Evolutionary conservation across 1,140 invertebrate species (phyloP), one percentile per base, ranked within the genome.

Genomic region (Drosophila navojoa): DNA sequence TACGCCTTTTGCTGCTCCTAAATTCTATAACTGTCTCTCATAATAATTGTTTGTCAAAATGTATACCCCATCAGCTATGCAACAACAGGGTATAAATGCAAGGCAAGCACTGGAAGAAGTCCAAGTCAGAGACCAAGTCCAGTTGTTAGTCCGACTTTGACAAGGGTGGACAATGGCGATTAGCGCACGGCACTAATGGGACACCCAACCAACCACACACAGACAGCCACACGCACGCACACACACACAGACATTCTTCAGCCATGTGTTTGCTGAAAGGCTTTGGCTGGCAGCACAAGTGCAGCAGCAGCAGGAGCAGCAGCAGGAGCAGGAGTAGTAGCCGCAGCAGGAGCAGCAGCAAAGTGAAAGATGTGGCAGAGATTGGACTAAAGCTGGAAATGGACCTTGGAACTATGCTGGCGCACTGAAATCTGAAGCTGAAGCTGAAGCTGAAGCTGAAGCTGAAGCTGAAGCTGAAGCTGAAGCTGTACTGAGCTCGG

Each of bases 121-220:
- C 29, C 38, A 29, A 64, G 49, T 54, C 32, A 16, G 38, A 53
- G 50, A 54, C 5, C 40, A 45, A 54, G 52, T 49, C 44, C 45
- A 19, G 53, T 47, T 60, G 55, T 16, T 45, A 40, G 61, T 57
- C n/a, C 49, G 50, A 64, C 53, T 87, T 86, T 89, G 84, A 87
- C 82, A 89, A 89, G 82, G 84, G 79, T 87, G 82, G 82, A 87
- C 82, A 87, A 87, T 89, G 82, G 82, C 82, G 82, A 87, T 87
- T 87, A 87, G 82, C 82, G 82, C 79, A 74, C 71, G 79, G 76
- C 82, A 82, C 82, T 87, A 87, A 87, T 87, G 82, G 79, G 71
- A 70, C 55, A 32, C 32, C 63, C 35, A 25, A 45, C 32, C 63
- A 49, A 22, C 42, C 47, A 42, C 13, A 55, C 42, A 35, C 62